phyloP scores from a whole-genome alignment of 2,113 vertebrate genomes.

The Gulo gulo region DNA sequence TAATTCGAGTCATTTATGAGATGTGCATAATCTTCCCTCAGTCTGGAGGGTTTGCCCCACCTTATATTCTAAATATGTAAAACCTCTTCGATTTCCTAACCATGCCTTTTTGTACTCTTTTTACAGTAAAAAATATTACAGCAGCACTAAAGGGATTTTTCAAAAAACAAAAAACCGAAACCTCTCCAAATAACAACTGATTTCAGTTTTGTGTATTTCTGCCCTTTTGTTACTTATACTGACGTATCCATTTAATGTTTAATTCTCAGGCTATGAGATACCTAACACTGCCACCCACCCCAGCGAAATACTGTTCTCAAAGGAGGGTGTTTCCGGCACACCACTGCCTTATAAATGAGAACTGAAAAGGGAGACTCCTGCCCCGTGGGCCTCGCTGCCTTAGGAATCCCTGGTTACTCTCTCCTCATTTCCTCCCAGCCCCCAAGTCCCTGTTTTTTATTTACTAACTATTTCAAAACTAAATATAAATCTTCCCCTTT shows the following conservation, averaged over 20 bases:
- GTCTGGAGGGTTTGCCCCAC: background rate
- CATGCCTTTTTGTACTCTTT: background rate
- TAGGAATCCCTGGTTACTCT: background rate
- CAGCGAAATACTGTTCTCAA: background rate
- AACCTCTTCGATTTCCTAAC: background rate
- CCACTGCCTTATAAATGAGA: fast-evolving
- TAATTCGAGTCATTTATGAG: background rate
- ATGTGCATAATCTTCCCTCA: background rate
- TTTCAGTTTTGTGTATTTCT: background rate
- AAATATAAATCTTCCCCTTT: background rate
- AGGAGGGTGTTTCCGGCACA: background rate
- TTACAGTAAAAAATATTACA: background rate
- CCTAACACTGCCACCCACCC: background rate
- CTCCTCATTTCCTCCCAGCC: background rate
- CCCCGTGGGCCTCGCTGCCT: fast-evolving
- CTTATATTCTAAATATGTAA: slow-evolving; percentile 2
- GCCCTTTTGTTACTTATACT: background rate
- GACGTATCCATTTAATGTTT: background rate
- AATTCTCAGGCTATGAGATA: background rate
- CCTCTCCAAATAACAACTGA: background rate
- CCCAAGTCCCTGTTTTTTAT: background rate
- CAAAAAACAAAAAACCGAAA: background rate
- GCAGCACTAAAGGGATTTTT: background rate
- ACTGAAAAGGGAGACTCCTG: background rate
- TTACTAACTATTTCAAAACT: background rate